phyloP scores from a whole-genome alignment of 2,113 vertebrate genomes.

The Raphicerus campestris region DNA sequence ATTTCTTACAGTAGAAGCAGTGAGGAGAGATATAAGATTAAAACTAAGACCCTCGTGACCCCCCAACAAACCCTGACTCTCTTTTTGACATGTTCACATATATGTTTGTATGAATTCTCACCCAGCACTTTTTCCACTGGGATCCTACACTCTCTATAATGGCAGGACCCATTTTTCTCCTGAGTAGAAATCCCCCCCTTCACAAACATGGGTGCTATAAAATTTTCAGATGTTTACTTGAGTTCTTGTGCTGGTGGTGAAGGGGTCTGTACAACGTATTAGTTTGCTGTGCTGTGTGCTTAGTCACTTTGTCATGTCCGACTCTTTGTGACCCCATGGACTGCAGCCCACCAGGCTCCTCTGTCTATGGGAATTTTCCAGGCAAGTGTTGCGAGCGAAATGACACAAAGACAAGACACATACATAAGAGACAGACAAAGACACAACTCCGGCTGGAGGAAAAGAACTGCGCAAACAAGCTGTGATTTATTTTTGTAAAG shows the following conservation, averaged over 20 bases:
- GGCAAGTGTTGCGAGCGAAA: not conserved
- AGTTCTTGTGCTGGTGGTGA: not conserved
- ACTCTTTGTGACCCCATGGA: not conserved
- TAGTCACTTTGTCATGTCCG: not conserved
- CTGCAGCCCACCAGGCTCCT: not conserved
- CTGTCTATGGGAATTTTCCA: not conserved
- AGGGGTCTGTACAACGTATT: not conserved
- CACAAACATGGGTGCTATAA: not conserved
- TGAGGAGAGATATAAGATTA: not conserved
- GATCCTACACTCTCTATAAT: not conserved
- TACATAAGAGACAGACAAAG: too few relatives aligned
- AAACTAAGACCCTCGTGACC: not conserved
- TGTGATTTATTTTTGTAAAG: too few relatives aligned
- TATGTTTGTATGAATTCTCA: not conserved
- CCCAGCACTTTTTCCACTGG: not conserved
- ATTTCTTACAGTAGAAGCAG: not conserved
- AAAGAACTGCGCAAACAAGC: too few relatives aligned
- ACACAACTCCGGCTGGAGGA: too few relatives aligned
- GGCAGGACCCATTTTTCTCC: not conserved
- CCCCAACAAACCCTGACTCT: not conserved
- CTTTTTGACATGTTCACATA: not conserved
- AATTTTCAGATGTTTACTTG: not conserved
- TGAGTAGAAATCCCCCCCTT: not conserved
- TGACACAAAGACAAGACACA: too few relatives aligned
- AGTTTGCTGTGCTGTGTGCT: not conserved